Evolutionary conservation across 2,888 invertebrate species (phyloP), one percentile per base, ranked within the genome.

Genomic region (Chrysolina haemoptera): DNA sequence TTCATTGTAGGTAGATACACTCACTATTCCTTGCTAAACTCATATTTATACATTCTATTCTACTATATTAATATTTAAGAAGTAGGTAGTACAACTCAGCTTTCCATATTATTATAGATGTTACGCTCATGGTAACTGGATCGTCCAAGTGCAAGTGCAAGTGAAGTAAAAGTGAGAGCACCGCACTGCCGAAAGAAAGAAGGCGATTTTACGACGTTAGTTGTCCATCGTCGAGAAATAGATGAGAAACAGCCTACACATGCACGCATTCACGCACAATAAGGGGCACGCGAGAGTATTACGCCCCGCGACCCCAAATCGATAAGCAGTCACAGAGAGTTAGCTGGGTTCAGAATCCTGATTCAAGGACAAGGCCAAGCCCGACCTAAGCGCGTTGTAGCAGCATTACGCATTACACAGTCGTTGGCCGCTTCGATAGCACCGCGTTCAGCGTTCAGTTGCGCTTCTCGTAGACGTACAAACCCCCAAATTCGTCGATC

Each of bases 321-420:
- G 87, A 87, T 87, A 87, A 86, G 86, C 85, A 40, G 65, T 75
- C 68, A 72, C 68, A 53, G 55, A 63, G 70, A 83, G 85, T 81
- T 81, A 80, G 82, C 84, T 81, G 88, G 85, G 88, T 88, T 88
- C 88, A 88, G 85, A 83, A 86, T 84, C 88, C 88, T 85, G 85
- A 85, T 88, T 88, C 88, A 88, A 90, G 90, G 90, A 90, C 90
- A 90, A 90, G 90, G 90, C 90, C 90, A 90, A 87, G 88, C 88
- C 86, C 70, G 76, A 74, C 73, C 88, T 41, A 70, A 70, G 59
- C 65, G 66, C 71, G 53, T 68, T 71, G 65, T 43, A 48, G 35
- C 50, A 41, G 35, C 64, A 22, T 63, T 63, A 71, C 71, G 35
- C 64, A 22, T 63, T 55, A 71, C 71, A 74, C 71, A 74, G 68